A percentile compares a stretch with the other conserved stretches of the same genome.
Evolutionary conservation across 1,140 invertebrate genomes (phyloP).

Genomic region (Drosophila varians): DNA sequence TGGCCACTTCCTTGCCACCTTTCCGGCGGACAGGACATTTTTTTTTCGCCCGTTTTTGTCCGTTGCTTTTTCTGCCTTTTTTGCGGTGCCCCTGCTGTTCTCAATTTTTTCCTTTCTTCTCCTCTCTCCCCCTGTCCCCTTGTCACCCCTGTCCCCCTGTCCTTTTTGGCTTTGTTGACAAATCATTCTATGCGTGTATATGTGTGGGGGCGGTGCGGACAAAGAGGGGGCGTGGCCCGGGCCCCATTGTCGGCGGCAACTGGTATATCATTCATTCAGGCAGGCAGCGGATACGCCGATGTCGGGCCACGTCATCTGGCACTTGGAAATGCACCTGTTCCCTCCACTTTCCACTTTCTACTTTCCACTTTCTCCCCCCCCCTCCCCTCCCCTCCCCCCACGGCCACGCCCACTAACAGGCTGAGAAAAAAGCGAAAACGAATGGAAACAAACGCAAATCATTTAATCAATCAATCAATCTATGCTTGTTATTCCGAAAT

Average conservation of each 20-base stretch:
- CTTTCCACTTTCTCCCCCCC: neutral
- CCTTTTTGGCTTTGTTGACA: constrained; percentile 40
- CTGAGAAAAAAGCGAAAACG: neutral
- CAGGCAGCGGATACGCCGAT: constrained; percentile 43
- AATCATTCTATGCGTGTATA: constrained; percentile 39
- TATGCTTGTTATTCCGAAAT: neutral
- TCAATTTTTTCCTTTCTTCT: constrained; percentile 4
- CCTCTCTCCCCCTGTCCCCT: too few relatives aligned
- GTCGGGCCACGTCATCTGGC: constrained; percentile 44
- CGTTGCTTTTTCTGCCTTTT: constrained; percentile 1
- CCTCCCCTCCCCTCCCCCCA: neutral
- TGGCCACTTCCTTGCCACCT: constrained; percentile 48
- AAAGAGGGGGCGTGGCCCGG: constrained; percentile 8
- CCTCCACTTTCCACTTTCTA: too few relatives aligned
- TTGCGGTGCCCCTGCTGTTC: constrained; percentile 9
- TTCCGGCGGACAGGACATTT: constrained; percentile 42
- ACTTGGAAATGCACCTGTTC: constrained; percentile 35
- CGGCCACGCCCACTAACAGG: neutral
- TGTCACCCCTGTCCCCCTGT: too few relatives aligned
- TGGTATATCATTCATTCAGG: constrained; percentile 44
- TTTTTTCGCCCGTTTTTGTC: too few relatives aligned
- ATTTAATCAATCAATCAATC: constrained; percentile 1
- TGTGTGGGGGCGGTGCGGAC: neutral
- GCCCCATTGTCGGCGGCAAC: constrained; percentile 37
- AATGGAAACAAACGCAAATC: neutral